Conservation (phyloP, 2,888 invertebrate species). For the Epinotia nisella region DNA sequence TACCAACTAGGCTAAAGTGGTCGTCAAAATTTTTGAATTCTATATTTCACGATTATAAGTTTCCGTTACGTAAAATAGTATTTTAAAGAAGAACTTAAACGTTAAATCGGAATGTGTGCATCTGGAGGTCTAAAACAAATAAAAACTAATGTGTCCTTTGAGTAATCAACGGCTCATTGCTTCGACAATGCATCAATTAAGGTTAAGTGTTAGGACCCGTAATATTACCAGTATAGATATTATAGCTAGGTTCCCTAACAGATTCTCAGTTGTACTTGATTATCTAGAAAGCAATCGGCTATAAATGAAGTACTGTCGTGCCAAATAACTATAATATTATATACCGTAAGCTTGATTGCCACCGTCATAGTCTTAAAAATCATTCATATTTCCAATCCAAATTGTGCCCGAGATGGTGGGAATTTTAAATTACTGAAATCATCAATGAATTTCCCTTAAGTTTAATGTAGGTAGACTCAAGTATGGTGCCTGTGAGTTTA, state of each 20-base stretch:
- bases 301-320: too few species aligned
- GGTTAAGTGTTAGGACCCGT: conserved; percentile 18
- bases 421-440: background rate
- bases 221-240: background rate
- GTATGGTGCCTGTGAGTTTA: background rate
- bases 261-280: too few species aligned
- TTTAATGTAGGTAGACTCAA: background rate
- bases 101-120: background rate
- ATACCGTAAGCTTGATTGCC: background rate
- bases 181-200: conserved; percentile 9
- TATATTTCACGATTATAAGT: background rate
- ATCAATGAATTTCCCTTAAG: background rate
- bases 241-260: background rate
- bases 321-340: too few species aligned
- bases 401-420: too few species aligned
- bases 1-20: too few species aligned
- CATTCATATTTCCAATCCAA: too few species aligned
- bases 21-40: too few species aligned
- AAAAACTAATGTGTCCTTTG: background rate
- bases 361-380: background rate
- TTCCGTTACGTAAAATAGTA: background rate
- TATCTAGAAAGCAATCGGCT: too few species aligned
- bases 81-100: background rate
- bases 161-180: conserved; percentile 27
- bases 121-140: conserved; percentile 12